Evolutionary conservation across 2,888 invertebrate species (phyloP).

Genomic region (Aporophyla lueneburgensis): DNA sequence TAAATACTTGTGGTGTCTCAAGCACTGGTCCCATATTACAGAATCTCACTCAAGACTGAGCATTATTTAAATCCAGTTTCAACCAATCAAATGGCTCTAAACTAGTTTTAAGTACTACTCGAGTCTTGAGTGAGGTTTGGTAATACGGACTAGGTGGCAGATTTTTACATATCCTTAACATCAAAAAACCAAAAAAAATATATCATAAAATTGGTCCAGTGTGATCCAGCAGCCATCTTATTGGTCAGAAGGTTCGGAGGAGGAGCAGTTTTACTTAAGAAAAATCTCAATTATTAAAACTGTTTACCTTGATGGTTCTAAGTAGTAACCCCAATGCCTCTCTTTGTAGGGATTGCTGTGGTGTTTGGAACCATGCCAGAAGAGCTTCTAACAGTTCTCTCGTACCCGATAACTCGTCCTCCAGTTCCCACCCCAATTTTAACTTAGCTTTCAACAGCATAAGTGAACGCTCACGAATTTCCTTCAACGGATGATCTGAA

Average conservation of each 20-base stretch:
- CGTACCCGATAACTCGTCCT: slow-evolving; percentile 91
- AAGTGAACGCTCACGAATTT: slow-evolving; percentile 91
- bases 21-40: neutral
- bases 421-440: slow-evolving; percentile 91
- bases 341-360: slow-evolving; percentile 88
- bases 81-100: too few species aligned
- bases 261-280: neutral
- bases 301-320: slow-evolving; percentile 89
- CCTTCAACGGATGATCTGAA: slow-evolving; percentile 90
- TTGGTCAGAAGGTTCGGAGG: too few species aligned
- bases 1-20: neutral
- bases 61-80: too few species aligned
- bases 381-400: slow-evolving; percentile 91
- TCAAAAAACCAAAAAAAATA: neutral
- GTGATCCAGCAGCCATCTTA: neutral
- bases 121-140: too few species aligned
- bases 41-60: too few species aligned
- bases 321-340: slow-evolving; percentile 91
- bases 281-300: neutral
- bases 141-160: too few species aligned
- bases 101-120: too few species aligned
- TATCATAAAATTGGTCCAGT: neutral
- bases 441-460: slow-evolving; percentile 91
- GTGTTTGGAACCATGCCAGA: slow-evolving; percentile 92
- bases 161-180: neutral